A percentile compares a stretch with the other conserved stretches of the same genome.
phyloP scores from a whole-genome alignment of 2,113 vertebrate species.

The Halcyon malimbica region DNA sequence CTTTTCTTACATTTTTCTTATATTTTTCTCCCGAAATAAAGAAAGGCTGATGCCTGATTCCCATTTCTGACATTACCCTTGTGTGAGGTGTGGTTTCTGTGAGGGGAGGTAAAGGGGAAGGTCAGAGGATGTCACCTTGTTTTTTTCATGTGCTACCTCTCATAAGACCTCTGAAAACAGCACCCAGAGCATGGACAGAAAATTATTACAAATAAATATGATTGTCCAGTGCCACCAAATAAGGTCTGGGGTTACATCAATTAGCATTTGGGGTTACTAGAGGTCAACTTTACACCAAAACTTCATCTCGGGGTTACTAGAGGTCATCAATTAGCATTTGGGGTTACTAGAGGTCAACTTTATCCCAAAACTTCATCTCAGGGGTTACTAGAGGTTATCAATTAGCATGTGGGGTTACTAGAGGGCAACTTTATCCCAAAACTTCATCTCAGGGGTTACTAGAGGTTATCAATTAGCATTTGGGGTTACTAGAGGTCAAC shows the following conservation, averaged over 20 bases:
- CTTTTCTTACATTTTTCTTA: not conserved
- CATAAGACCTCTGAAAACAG: not conserved
- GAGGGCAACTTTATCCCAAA: not conserved
- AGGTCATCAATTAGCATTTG: rapidly evolving
- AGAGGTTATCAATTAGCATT: no score
- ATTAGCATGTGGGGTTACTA: not conserved
- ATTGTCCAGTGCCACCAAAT: no score
- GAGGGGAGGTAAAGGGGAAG: rapidly evolving
- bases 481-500: no score
- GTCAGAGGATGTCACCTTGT: rapidly evolving
- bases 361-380: no score
- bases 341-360: not conserved
- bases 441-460: no score
- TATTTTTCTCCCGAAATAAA: not conserved
- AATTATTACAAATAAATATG: no score
- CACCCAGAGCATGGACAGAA: no score
- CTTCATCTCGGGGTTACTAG: not conserved
- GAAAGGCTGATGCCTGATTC: not conserved
- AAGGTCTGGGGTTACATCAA: not conserved
- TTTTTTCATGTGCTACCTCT: not conserved
- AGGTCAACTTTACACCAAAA: not conserved
- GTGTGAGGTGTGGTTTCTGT: not conserved
- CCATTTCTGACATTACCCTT: rapidly evolving
- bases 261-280: not conserved
- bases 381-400: not conserved